A percentile compares a stretch with the other conserved stretches of the same genome.
Evolutionary conservation across 2,888 invertebrate species (phyloP).

Genomic region (Cheilosia pagana): DNA sequence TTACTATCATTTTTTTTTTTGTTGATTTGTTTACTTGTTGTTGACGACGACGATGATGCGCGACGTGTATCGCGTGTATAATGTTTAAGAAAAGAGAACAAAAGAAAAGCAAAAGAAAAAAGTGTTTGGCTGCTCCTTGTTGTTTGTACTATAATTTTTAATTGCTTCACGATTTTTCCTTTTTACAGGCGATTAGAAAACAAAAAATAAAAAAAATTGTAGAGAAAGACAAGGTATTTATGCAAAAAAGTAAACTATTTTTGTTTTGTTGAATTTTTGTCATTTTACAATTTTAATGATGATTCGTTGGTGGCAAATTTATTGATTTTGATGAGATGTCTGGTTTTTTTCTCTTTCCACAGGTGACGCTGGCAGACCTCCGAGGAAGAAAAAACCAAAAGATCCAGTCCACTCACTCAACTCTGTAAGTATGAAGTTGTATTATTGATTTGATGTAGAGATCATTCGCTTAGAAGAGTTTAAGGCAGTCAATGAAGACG

Average conservation of each 20-base stretch:
- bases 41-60: conserved; percentile 55
- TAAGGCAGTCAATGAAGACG: too few relatives aligned
- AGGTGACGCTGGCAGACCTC: conserved; percentile 82
- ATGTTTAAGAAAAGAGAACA: conserved; percentile 39
- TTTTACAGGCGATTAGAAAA: conserved; percentile 60
- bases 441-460: neutral
- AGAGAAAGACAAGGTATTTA: conserved; percentile 69
- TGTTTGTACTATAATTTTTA: conserved; percentile 54
- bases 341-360: conserved; percentile 29
- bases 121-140: conserved; percentile 60
- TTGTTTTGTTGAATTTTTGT: conserved; percentile 13
- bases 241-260: conserved; percentile 33
- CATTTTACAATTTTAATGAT: too few relatives aligned
- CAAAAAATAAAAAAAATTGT: conserved; percentile 52
- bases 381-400: conserved; percentile 82
- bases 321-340: conserved; percentile 7
- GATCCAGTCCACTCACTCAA: conserved; percentile 78
- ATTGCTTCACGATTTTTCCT: conserved; percentile 78
- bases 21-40: conserved; percentile 35
- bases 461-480: conserved; percentile 26
- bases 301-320: neutral
- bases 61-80: conserved; percentile 23
- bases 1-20: conserved; percentile 35
- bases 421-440: conserved; percentile 72
- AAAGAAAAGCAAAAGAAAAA: conserved; percentile 26